These are phyloP conservation scores for Campylorhamphus procurvoides DNA, from an alignment of 2,113 vertebrate species.

Conservation along the genomic window DNA sequence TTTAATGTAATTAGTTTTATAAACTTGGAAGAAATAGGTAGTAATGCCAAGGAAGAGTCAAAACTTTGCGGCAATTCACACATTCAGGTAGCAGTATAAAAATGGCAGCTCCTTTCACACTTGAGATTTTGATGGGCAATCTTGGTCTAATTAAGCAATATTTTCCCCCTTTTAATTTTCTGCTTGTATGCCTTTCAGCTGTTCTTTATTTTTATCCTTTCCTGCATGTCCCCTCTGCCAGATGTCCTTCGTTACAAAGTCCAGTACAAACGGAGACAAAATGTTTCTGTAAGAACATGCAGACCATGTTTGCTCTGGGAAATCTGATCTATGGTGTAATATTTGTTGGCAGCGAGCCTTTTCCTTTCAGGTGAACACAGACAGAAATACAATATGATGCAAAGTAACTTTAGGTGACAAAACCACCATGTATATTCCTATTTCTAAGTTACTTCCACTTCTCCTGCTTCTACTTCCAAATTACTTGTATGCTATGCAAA, in stretches of 20 bases:
- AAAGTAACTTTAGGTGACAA: not conserved
- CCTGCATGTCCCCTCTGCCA: not conserved
- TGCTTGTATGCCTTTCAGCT: not conserved
- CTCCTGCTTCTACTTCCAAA: not conserved
- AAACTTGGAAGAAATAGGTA: not conserved
- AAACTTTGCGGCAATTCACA: not conserved
- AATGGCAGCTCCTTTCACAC: not conserved
- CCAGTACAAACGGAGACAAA: not conserved
- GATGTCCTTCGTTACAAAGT: constrained; percentile 10
- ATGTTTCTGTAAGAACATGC: not conserved
- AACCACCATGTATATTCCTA: not conserved
- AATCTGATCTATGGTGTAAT: not conserved
- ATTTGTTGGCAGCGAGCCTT: not conserved
- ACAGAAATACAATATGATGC: not conserved
- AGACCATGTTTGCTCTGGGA: not conserved
- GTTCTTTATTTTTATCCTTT: constrained; percentile 11
- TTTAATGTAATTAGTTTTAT: not conserved
- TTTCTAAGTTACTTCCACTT: not conserved
- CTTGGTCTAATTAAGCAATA: not conserved
- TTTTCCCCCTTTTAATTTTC: not conserved
- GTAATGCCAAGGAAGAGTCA: not conserved
- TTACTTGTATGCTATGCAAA: not conserved
- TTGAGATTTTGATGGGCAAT: not conserved
- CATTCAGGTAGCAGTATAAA: not conserved
- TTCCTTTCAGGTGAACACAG: not conserved